Conservation (phyloP, 2,888 invertebrate species). For the Epicampocera succincta region DNA sequence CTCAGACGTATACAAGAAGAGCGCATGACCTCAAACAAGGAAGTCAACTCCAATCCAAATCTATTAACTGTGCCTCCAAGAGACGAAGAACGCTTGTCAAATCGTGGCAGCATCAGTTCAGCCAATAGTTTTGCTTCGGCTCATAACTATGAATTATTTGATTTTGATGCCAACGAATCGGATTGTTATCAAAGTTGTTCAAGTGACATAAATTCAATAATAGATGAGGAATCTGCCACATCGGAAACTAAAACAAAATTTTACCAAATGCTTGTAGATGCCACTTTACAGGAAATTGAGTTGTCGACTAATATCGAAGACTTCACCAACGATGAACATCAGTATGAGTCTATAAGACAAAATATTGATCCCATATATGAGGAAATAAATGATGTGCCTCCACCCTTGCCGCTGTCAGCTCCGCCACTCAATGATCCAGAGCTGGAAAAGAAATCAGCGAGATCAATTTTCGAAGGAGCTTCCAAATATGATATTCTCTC, state of each 20-base stretch:
- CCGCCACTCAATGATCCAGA: slow-evolving; percentile 88
- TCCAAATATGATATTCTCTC: slow-evolving; percentile 95
- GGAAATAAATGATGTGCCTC: slow-evolving; percentile 89
- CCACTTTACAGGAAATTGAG: slow-evolving; percentile 87
- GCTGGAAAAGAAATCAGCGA: slow-evolving; percentile 86
- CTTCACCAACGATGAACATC: slow-evolving; percentile 86
- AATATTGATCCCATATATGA: slow-evolving; percentile 89
- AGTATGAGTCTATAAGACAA: slow-evolving; percentile 87
- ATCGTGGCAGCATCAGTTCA: slow-evolving; percentile 83
- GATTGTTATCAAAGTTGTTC: slow-evolving; percentile 89
- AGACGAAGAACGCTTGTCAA: slow-evolving; percentile 82
- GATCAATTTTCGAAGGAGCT: slow-evolving; percentile 89
- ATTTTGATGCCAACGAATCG: slow-evolving; percentile 85
- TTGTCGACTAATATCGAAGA: slow-evolving; percentile 84
- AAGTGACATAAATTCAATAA: slow-evolving; percentile 85
- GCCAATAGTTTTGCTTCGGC: slow-evolving; percentile 85
- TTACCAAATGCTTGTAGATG: slow-evolving; percentile 88
- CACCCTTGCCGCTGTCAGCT: slow-evolving; percentile 89
- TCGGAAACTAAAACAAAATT: slow-evolving; percentile 85
- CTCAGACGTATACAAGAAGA: slow-evolving; percentile 81
- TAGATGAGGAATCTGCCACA: slow-evolving; percentile 83
- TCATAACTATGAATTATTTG: slow-evolving; percentile 86
- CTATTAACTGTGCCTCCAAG: slow-evolving; percentile 72
- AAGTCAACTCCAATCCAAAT: slow-evolving; percentile 42
- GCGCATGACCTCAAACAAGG: slow-evolving; percentile 67